Percentiles rank a stretch among this genome's conserved stretches.
Conservation (phyloP, 1,140 invertebrate species). For the Drosophila ogumai region DNA sequence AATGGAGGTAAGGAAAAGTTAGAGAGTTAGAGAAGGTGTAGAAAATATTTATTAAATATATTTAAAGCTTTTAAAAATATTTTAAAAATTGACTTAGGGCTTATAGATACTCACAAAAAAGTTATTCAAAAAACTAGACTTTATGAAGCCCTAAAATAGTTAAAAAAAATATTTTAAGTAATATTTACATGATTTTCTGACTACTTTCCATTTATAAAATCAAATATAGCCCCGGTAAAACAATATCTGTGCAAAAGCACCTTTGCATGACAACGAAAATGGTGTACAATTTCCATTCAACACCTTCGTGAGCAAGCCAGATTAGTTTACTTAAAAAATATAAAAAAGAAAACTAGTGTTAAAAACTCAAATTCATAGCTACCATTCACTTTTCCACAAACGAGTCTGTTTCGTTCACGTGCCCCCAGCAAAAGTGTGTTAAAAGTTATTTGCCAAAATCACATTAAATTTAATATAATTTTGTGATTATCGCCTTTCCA, state of each 20-base stretch:
- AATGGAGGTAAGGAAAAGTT: background rate
- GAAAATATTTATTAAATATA: background rate
- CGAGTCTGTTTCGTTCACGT: conserved; percentile 6
- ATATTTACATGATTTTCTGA: background rate
- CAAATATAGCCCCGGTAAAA: conserved; percentile 3
- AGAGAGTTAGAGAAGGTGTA: background rate
- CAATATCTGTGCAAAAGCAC: conserved; percentile 8
- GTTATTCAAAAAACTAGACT: no score
- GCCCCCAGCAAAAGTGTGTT: conserved; percentile 41
- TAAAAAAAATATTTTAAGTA: no score
- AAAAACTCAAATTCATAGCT: conserved; percentile 9
- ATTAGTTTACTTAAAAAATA: conserved; percentile 2
- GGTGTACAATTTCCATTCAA: conserved; percentile 42
- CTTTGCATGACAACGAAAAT: conserved; percentile 34
- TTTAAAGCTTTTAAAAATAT: background rate
- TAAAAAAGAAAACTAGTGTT: background rate
- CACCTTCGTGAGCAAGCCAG: conserved; percentile 35
- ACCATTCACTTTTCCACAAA: conserved; percentile 34
- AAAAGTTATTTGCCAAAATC: conserved; percentile 49
- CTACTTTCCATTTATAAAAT: conserved; percentile 25
- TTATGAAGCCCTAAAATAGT: background rate
- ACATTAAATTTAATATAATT: conserved; percentile 67
- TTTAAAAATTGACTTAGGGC: background rate
- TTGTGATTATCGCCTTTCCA: conserved; percentile 63
- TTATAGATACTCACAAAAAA: background rate